Evolutionary conservation across 2,888 invertebrate species (phyloP), one percentile per base, ranked within the genome.

Genomic region (Thymelicus acteon): DNA sequence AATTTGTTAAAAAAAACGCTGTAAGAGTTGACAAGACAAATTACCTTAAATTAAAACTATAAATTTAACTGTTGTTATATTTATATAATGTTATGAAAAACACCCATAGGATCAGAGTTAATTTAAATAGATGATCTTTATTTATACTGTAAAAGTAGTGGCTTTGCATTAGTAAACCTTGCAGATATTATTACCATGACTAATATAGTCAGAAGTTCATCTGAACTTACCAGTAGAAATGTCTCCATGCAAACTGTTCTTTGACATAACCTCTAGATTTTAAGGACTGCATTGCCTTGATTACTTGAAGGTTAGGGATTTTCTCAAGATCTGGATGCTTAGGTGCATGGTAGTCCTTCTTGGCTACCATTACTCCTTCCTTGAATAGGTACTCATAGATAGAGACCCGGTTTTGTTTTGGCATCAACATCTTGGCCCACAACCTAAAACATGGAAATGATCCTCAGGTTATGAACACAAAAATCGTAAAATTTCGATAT

Each of bases 201-300:
- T 13, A n/a, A n/a, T n/a, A 70, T 12, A 47, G 19, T 19, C 19
- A 19, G 19, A 19, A 19, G 19, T 19, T 19, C 19, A 19, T 19
- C 19, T n/a, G 8, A 72, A 76, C 92, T 88, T 89, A 96, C 99
- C 99, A 99, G 91, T 99, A 99, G 85, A 98, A 99, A 91, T 99
- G 99, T 84, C 99, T 96, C 99, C 99, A 99, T 6, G 99, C 99
- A 92, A 99, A 99, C 93, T 99, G 99, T 95, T 99, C 99, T 90
- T 97, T 98, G n/a, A 99, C 99, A 85, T 96, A 97, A 73, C 99
- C 99, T 88, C 97, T 96, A 5, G 99, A 99, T 93, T 99, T 99
- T 79, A 99, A 94, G 8, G 98, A 98, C 95, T 98, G 98, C 95
- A 99, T 95, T 78, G 99, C 98, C 94, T 99, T 99, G 88, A 99